A percentile compares a stretch with the other conserved stretches of the same genome.
Evolutionary conservation across 2,888 invertebrate species (phyloP).

Genomic region (Cactoblastis cactorum): DNA sequence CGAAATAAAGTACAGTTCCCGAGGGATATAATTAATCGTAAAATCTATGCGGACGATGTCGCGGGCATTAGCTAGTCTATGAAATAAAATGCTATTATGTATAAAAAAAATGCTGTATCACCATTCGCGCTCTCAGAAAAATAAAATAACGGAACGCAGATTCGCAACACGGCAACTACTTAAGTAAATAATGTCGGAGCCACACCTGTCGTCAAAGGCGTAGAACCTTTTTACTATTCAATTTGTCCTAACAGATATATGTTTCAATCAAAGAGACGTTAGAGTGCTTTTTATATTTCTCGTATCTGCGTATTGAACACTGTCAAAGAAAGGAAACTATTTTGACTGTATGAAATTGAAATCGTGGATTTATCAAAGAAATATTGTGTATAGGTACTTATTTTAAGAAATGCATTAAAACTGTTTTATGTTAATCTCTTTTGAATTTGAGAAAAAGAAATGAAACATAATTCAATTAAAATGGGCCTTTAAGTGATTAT

Average conservation of each 20-base stretch:
- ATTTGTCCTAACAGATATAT: slow-evolving; percentile 34
- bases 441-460: no score
- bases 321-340: not conserved
- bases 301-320: not conserved
- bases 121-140: not conserved
- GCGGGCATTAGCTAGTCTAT: no score
- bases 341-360: no score
- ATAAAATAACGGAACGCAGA: not conserved
- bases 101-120: not conserved
- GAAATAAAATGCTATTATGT: not conserved
- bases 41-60: not conserved
- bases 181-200: slow-evolving; percentile 23
- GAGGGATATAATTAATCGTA: no score
- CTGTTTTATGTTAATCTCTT: no score
- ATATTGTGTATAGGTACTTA: no score
- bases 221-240: slow-evolving; percentile 26
- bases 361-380: no score
- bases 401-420: no score
- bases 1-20: no score
- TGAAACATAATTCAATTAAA: no score
- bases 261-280: not conserved
- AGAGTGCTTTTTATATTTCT: slow-evolving; percentile 2
- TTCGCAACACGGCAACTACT: slow-evolving; percentile 18
- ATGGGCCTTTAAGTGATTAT: no score
- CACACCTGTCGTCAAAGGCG: slow-evolving; percentile 27